Conservation (phyloP, 2,888 invertebrate genomes). For the Rugalucina vietnamica region DNA sequence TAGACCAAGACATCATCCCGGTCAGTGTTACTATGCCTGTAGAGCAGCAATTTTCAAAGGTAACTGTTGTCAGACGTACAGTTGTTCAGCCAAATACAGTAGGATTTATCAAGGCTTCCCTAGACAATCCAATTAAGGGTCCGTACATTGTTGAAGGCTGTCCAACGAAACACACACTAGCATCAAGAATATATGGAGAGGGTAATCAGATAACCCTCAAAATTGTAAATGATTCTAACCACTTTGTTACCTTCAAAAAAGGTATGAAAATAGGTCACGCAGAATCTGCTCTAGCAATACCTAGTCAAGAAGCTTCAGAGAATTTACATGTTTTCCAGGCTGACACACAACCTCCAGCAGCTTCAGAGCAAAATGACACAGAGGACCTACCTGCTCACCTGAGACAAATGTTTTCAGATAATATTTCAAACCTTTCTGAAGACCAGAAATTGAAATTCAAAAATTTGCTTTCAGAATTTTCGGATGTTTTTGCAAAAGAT, state of each 20-base stretch:
- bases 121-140: not conserved
- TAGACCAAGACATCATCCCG: not conserved
- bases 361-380: not conserved
- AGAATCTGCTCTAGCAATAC: not conserved
- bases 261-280: not conserved
- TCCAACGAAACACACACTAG: not conserved
- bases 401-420: not conserved
- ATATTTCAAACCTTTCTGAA: not conserved
- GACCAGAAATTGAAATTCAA: not conserved
- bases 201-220: not conserved
- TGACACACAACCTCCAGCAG: not conserved
- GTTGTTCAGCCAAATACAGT: not conserved
- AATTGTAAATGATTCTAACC: too few relatives aligned
- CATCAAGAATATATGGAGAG: not conserved
- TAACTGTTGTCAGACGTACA: not conserved
- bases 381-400: not conserved
- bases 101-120: not conserved
- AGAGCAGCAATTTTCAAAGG: not conserved
- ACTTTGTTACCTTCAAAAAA: not conserved
- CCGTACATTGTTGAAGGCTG: not conserved
- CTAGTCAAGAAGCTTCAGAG: not conserved
- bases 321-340: not conserved
- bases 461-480: not conserved
- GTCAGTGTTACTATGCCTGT: not conserved
- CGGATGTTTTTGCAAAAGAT: not conserved